These are phyloP conservation scores for Ageneiosus marmoratus DNA, from an alignment of 2,113 vertebrate genomes.

Conservation along the genomic window DNA sequence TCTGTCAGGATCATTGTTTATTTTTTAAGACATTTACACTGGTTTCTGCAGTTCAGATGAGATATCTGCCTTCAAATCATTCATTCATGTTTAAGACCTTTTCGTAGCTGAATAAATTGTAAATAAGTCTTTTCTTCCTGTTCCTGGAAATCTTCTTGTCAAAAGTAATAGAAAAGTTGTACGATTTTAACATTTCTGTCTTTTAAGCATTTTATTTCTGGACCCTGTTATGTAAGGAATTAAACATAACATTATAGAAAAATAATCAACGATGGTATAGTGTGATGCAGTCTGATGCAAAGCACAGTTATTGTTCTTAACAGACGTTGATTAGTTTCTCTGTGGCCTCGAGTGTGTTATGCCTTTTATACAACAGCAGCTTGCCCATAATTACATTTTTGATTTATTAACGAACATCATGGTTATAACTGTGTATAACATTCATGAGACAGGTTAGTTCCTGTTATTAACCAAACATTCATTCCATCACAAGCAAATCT, in stretches of 20 bases:
- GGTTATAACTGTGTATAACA: not conserved
- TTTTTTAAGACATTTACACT: not conserved
- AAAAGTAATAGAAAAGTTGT: not conserved
- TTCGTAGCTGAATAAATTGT: not conserved
- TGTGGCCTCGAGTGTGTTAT: not conserved
- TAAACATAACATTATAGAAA: not conserved
- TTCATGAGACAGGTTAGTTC: too few species aligned
- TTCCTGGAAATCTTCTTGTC: not conserved
- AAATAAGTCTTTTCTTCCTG: constrained; percentile 11
- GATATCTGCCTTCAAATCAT: not conserved
- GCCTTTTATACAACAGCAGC: not conserved
- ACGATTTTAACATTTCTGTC: not conserved
- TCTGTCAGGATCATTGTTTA: not conserved
- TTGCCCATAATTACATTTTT: not conserved
- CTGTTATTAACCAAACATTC: not conserved
- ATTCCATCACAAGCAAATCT: not conserved
- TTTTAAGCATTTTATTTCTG: not conserved
- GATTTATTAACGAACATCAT: not conserved
- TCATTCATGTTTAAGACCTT: not conserved
- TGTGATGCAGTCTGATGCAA: not conserved
- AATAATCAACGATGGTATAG: not conserved
- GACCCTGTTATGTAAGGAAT: not conserved
- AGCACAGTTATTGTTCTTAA: not conserved
- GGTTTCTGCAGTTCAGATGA: not conserved
- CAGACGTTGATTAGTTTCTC: not conserved